phyloP scores from a whole-genome alignment of 23 tunicate genomes.

The Halocynthia aurantium region DNA sequence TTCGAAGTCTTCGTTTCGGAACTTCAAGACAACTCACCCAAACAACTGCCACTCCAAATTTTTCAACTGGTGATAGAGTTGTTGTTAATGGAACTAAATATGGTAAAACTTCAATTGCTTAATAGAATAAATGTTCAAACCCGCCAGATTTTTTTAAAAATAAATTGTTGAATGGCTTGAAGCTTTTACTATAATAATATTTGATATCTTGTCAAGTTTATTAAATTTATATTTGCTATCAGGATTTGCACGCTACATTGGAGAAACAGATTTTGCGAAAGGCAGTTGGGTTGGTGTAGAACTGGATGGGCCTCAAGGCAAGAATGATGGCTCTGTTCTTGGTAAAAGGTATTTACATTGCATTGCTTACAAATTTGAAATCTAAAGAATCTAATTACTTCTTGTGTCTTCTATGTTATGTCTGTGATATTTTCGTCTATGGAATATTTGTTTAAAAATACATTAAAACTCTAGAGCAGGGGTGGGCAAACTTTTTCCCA shows the following conservation, averaged over 20 bases:
- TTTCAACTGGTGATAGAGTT: slow-evolving; percentile 65
- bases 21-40: slow-evolving; percentile 8
- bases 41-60: slow-evolving; percentile 16
- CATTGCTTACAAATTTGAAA: neutral
- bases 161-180: neutral
- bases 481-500: no score
- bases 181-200: neutral
- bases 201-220: no score
- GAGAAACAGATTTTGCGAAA: slow-evolving; percentile 93
- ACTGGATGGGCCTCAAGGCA: slow-evolving; percentile 82
- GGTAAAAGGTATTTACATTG: slow-evolving; percentile 47
- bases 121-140: neutral
- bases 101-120: slow-evolving; percentile 30
- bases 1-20: slow-evolving; percentile 64
- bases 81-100: slow-evolving; percentile 47
- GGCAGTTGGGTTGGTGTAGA: slow-evolving; percentile 99
- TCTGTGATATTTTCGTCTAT: no score
- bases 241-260: slow-evolving; percentile 76
- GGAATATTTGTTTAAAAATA: no score
- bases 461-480: no score
- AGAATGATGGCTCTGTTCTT: slow-evolving; percentile 91
- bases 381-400: neutral
- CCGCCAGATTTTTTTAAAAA: neutral
- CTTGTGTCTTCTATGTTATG: neutral
- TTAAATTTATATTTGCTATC: neutral